Evolutionary conservation across 2,113 vertebrate genomes (phyloP).

Genomic region (Hippolais icterina): DNA sequence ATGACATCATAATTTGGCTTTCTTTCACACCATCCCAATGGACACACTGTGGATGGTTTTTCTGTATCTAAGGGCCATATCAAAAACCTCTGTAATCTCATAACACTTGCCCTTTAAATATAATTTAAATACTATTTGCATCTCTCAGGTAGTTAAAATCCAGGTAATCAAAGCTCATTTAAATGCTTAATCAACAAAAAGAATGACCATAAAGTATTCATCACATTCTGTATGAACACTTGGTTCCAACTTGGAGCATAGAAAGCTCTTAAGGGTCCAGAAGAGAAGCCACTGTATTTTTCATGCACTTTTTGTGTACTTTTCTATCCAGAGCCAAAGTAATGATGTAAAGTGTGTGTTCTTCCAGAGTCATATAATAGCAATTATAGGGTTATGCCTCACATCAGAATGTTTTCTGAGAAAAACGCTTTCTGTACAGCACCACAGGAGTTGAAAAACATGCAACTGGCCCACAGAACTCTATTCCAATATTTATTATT

Average conservation of each 20-base stretch:
- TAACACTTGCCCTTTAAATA: neutral
- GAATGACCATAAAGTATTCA: neutral
- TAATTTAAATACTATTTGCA: neutral
- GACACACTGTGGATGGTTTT: neutral
- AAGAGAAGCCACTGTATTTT: neutral
- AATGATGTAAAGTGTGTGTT: neutral
- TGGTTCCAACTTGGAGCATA: constrained; percentile 1
- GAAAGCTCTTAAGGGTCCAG: neutral
- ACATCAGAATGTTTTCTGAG: constrained; percentile 13
- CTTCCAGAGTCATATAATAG: neutral
- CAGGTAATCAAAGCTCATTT: neutral
- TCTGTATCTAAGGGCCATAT: neutral
- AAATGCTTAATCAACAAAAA: neutral
- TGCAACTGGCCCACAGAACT: neutral
- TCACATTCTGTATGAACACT: neutral
- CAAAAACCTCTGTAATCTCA: neutral
- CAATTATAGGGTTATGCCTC: neutral
- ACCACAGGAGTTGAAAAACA: neutral
- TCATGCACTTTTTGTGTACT: neutral
- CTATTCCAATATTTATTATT: neutral
- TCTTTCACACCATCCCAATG: neutral
- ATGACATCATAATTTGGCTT: neutral
- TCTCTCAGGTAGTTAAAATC: neutral
- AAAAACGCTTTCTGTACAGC: neutral
- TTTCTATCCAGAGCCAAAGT: neutral